Evolutionary conservation across 2,888 invertebrate species (phyloP), one percentile per base, ranked within the genome.

Genomic region (Melieria picta): DNA sequence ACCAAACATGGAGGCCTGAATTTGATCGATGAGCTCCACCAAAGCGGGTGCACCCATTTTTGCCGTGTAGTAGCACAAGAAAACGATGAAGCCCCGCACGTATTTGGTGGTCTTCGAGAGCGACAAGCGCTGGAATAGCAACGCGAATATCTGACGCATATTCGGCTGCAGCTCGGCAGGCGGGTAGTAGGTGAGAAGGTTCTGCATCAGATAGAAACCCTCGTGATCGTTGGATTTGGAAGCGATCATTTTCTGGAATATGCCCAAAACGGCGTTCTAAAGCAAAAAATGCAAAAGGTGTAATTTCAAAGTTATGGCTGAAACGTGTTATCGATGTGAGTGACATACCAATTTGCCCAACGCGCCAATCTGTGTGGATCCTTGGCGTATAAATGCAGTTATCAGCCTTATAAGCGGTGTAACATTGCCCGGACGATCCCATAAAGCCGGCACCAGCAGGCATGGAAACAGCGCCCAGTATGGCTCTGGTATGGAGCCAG

Each of bases 141-240:
- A 86, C 11, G 95, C 90, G 85, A 98, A 96, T 72, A 98, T 91
- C 87, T 97, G 96, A 83, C 94, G 94, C 83, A 94, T 90, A 85
- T 91, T 96, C 42, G 91, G 90, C 68, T 91, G 90, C 83, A 98
- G 88, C 64, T 91, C 90, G 16, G 91, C 89, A 92, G 90, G 88
- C 75, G 96, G 93, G 81, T 96, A 93, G 82, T 94, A 90, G 82
- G 92, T 92, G 60, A 99, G 90, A 80, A 99, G 90, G 61, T 92
- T 91, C 83, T 96, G 94, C 77, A 99, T 90, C 9, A 99, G 89
- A 81, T 94, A 92, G 87, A 99, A 98, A 6, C 98, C 99, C 87
- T 99, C 97, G 81, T 97, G 97, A 86, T 99, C 99, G 83, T 98
- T 95, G 0, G 92, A 89, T 88, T 97, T 98, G 0, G 98, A 98